Percentiles rank a stretch among this genome's conserved stretches.
Conservation (phyloP, 1,140 invertebrate genomes). For the Andrena cerasifolii region DNA sequence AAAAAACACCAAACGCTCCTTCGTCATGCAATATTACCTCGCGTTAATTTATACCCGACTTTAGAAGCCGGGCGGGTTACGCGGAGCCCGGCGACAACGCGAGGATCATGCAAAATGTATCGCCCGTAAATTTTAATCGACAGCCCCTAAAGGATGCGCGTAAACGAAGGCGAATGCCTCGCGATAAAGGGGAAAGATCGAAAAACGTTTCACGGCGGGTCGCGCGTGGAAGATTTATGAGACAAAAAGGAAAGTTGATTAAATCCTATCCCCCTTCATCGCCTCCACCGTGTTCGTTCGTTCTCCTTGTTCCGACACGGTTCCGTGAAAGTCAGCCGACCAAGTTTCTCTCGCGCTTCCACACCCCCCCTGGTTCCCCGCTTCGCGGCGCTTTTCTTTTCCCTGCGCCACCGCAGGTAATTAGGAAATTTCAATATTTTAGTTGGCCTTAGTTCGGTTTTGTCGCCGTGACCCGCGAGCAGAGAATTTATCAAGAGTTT, state of each 20-base stretch:
- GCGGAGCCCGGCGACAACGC: neutral
- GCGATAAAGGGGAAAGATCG: slow-evolving; percentile 25
- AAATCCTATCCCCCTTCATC: slow-evolving; percentile 53
- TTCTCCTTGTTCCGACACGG: slow-evolving; percentile 35
- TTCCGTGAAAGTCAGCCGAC: slow-evolving; percentile 2
- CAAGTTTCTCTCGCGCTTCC: slow-evolving; percentile 14
- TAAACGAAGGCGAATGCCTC: neutral
- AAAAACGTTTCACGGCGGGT: slow-evolving; percentile 18
- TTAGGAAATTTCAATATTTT: slow-evolving; percentile 36
- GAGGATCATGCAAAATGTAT: neutral
- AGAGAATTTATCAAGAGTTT: no score
- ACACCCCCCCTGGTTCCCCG: neutral
- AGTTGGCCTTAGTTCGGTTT: neutral
- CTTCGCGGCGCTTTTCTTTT: neutral
- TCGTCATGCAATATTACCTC: no score
- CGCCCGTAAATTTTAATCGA: slow-evolving; percentile 9
- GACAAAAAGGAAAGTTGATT: slow-evolving; percentile 71
- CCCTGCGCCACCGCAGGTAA: neutral
- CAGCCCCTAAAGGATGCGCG: slow-evolving; percentile 3
- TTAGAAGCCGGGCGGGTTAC: no score
- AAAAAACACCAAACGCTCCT: neutral
- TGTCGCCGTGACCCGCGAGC: neutral
- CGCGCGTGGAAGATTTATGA: slow-evolving; percentile 65
- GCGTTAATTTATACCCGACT: neutral
- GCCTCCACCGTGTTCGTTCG: slow-evolving; percentile 13